phyloP scores from a whole-genome alignment of 2,888 invertebrate genomes.

The Spodoptera exigua region DNA sequence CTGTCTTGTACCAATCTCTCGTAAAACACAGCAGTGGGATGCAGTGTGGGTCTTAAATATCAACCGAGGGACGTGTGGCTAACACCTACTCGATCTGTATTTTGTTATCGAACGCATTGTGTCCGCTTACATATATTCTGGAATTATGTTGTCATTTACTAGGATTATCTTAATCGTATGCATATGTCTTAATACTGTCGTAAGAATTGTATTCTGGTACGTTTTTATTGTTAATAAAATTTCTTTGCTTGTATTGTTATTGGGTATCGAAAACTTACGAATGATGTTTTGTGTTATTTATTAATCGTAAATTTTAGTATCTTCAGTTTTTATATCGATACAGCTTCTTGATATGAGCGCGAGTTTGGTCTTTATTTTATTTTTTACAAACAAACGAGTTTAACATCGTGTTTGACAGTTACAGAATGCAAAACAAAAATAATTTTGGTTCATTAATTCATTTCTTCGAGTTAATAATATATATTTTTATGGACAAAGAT shows the following conservation, averaged over 20 bases:
- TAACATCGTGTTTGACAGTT: not conserved
- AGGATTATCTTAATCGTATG: conserved; percentile 12
- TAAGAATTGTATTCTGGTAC: conserved; percentile 20
- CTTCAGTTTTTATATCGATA: conserved; percentile 36
- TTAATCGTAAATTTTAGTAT: conserved; percentile 28
- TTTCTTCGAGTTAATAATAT: no score
- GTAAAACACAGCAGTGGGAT: conserved; percentile 69
- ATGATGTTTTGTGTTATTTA: conserved; percentile 22
- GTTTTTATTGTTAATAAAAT: conserved; percentile 34
- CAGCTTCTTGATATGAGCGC: conserved; percentile 15
- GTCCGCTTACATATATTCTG: conserved; percentile 50
- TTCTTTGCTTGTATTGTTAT: conserved; percentile 34
- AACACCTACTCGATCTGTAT: conserved; percentile 68
- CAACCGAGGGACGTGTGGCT: conserved; percentile 61
- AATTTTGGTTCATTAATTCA: no score
- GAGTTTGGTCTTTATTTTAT: not conserved
- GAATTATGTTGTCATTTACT: conserved; percentile 43
- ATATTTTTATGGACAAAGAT: no score
- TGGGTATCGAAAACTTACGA: conserved; percentile 24
- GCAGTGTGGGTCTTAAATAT: conserved; percentile 68
- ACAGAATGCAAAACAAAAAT: no score
- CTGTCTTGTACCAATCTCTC: conserved; percentile 68
- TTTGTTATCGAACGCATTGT: conserved; percentile 55
- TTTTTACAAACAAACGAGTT: not conserved
- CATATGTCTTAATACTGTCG: conserved; percentile 6